Conservation (phyloP, 2,113 vertebrate genomes). For the Tenrec ecaudatus region DNA sequence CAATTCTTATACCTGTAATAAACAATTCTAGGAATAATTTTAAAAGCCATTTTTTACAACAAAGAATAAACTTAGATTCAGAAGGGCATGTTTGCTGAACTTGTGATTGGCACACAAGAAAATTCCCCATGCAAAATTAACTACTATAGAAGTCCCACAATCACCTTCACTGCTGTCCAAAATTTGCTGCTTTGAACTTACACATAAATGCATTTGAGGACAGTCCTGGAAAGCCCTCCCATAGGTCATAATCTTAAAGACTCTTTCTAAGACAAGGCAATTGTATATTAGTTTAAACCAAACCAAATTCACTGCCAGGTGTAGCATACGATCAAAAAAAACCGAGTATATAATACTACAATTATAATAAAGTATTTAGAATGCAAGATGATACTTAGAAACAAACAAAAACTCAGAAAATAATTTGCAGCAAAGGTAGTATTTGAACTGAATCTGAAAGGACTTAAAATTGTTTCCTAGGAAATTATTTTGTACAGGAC, state of each 20-base stretch:
- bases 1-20: not conserved
- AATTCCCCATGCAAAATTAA: not conserved
- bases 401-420: not conserved
- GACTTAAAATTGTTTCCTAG: constrained; percentile 2
- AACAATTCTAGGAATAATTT: constrained; percentile 34
- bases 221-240: no score
- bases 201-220: no score
- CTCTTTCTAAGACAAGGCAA: not conserved
- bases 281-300: no score
- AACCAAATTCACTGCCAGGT: no score
- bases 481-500: not conserved
- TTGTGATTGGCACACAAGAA: not conserved
- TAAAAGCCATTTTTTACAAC: not conserved
- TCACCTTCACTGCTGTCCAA: no score
- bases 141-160: not conserved
- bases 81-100: not conserved
- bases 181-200: no score
- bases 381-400: not conserved
- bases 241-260: no score
- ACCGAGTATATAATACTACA: not conserved
- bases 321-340: not conserved
- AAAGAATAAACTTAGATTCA: not conserved
- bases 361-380: not conserved
- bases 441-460: not conserved
- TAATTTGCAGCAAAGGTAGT: not conserved